These are phyloP conservation scores for Cryptotis parvus DNA, from an alignment of 2,113 vertebrate genomes.

Conservation along the genomic window DNA sequence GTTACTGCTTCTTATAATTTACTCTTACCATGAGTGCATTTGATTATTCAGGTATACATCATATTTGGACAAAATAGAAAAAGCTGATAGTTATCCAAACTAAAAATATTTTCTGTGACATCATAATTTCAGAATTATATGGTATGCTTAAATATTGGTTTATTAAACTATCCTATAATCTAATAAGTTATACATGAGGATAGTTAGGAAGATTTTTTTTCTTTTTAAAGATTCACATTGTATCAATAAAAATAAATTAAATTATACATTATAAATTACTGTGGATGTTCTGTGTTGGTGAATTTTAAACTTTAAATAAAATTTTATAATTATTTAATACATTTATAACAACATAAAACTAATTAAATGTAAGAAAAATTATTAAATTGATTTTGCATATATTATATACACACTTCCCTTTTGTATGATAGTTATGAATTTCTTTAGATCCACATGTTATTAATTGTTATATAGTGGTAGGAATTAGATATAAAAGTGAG, in stretches of 20 bases:
- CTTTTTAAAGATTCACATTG: slow-evolving; percentile 38
- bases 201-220: neutral
- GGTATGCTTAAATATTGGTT: neutral
- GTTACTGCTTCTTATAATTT: neutral
- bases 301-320: neutral
- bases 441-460: neutral
- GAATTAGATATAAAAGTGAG: slow-evolving; percentile 68
- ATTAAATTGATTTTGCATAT: neutral
- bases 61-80: slow-evolving; percentile 13
- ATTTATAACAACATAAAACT: neutral
- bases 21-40: neutral
- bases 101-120: slow-evolving; percentile 26
- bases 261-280: slow-evolving; percentile 3
- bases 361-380: neutral
- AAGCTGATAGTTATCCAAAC: neutral
- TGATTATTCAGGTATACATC: neutral
- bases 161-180: neutral
- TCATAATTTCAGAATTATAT: neutral
- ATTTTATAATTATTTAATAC: neutral
- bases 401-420: neutral
- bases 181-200: neutral
- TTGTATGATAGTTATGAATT: neutral
- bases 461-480: neutral
- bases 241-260: slow-evolving; percentile 4
- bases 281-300: neutral